Conservation (phyloP, 2,888 invertebrate genomes). For the Serrognathus titanus region DNA sequence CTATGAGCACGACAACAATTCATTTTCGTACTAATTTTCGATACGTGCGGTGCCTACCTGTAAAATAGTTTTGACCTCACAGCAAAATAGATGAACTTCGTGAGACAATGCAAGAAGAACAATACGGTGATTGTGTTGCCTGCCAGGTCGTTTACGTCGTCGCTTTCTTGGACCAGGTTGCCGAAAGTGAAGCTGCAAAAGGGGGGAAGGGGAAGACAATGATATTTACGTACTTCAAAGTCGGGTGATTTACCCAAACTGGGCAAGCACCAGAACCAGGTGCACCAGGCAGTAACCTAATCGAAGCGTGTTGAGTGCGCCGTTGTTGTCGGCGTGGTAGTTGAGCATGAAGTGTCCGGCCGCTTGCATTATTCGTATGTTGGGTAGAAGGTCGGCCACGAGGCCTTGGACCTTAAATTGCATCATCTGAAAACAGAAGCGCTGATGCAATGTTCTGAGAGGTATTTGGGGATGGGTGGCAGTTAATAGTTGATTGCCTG, state of each 20-base stretch:
- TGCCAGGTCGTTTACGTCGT: slow-evolving; percentile 67
- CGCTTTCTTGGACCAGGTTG: slow-evolving; percentile 69
- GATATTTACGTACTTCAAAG: background rate
- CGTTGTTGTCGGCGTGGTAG: slow-evolving; percentile 62
- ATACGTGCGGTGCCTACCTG: slow-evolving; percentile 51
- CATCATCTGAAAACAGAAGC: slow-evolving; percentile 48
- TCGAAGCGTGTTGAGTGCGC: slow-evolving; percentile 54
- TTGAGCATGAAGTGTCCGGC: slow-evolving; percentile 78
- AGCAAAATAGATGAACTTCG: slow-evolving; percentile 72
- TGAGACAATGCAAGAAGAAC: slow-evolving; percentile 74
- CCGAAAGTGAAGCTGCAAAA: slow-evolving; percentile 54
- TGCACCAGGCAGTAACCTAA: slow-evolving; percentile 60
- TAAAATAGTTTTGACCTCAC: slow-evolving; percentile 71
- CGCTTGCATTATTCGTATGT: slow-evolving; percentile 73
- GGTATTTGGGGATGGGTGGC: no score
- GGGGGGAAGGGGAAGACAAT: background rate
- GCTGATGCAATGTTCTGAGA: no score
- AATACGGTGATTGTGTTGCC: slow-evolving; percentile 80
- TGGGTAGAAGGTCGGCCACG: slow-evolving; percentile 81
- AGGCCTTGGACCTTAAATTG: slow-evolving; percentile 63
- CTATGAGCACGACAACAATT: slow-evolving; percentile 45
- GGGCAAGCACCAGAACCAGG: slow-evolving; percentile 59
- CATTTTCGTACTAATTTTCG: no score
- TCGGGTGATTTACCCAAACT: slow-evolving; percentile 51
- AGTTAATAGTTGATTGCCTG: no score